These are phyloP conservation scores for Grallaria varia DNA, from an alignment of 2,113 vertebrate species.

Conservation along the genomic window DNA sequence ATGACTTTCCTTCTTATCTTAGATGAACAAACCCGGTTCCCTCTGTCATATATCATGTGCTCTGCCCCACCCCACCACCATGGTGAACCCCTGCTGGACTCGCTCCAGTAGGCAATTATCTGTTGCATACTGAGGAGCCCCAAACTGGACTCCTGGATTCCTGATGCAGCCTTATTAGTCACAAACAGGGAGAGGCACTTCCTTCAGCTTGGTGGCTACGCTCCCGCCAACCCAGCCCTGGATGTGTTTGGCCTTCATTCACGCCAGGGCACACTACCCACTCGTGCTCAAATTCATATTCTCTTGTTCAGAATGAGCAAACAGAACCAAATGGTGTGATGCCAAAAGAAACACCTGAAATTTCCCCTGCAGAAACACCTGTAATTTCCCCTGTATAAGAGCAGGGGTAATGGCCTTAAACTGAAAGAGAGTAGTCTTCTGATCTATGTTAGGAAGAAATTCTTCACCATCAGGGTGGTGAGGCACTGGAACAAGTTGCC, in stretches of 20 bases:
- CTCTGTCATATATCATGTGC: background rate
- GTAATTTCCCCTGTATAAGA: background rate
- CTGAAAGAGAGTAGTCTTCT: background rate
- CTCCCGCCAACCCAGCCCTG: accelerated
- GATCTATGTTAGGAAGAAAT: background rate
- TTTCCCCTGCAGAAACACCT: no score
- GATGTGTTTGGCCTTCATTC: accelerated
- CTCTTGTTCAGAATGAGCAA: background rate
- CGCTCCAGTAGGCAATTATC: background rate
- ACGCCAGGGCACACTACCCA: background rate
- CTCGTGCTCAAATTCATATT: background rate
- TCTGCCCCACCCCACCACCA: background rate
- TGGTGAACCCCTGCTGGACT: accelerated
- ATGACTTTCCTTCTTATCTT: background rate
- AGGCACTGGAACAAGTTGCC: background rate
- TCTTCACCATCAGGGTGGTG: background rate
- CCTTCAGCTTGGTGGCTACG: accelerated
- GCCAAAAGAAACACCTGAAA: background rate
- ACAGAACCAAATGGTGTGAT: background rate
- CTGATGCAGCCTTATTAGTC: background rate
- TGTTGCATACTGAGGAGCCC: background rate
- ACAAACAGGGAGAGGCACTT: background rate
- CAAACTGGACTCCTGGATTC: background rate
- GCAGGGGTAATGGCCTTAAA: background rate
- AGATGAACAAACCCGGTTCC: background rate